phyloP scores from a whole-genome alignment of 2,113 vertebrate species.

The Clarias batrachus region DNA sequence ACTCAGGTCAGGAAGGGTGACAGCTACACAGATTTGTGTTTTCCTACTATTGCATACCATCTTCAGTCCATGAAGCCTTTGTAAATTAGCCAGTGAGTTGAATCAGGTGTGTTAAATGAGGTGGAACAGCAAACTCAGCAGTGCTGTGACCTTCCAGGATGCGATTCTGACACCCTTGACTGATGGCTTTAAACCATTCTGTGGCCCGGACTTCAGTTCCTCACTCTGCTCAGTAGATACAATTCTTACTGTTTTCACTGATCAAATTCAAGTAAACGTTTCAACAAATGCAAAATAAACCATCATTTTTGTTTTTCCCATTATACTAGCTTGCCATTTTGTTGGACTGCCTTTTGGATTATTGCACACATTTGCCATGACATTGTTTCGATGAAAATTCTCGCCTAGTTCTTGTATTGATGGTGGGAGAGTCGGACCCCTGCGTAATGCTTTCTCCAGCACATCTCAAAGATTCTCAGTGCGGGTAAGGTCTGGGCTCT shows the following conservation, averaged over 20 bases:
- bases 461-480: too few relatives aligned
- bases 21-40: constrained; percentile 6
- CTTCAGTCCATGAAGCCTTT: not conserved
- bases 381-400: too few relatives aligned
- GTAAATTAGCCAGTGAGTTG: not conserved
- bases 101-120: not conserved
- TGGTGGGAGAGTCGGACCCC: too few relatives aligned
- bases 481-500: too few relatives aligned
- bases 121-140: constrained; percentile 16
- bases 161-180: not conserved
- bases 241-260: not conserved
- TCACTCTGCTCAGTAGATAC: not conserved
- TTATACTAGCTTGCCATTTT: too few relatives aligned
- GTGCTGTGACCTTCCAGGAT: constrained; percentile 5
- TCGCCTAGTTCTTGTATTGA: too few relatives aligned
- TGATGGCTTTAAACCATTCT: not conserved
- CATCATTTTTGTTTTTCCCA: too few relatives aligned
- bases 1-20: constrained; percentile 1
- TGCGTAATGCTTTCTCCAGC: too few relatives aligned
- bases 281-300: not conserved
- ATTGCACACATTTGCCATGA: too few relatives aligned
- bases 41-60: not conserved
- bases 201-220: not conserved
- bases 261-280: not conserved
- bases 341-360: too few relatives aligned